These are phyloP conservation scores for Lutraria rhynchaena DNA, from an alignment of 1,140 invertebrate species.

Conservation along the genomic window DNA sequence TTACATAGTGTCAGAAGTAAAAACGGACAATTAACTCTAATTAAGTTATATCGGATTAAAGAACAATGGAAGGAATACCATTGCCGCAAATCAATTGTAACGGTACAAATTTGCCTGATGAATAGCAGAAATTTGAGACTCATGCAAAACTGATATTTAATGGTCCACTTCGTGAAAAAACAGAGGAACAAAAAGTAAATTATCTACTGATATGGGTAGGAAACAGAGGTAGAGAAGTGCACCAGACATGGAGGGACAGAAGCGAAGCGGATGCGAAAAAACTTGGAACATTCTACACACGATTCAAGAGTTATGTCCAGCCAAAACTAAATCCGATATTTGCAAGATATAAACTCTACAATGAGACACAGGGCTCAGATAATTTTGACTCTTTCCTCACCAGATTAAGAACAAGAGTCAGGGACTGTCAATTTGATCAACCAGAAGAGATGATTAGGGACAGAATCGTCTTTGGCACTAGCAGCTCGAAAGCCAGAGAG, in stretches of 20 bases:
- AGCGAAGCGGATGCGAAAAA: background rate
- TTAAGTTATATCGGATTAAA: background rate
- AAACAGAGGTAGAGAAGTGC: background rate
- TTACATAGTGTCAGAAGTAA: conserved; percentile 1
- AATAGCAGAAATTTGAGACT: background rate
- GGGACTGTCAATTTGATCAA: conserved; percentile 11
- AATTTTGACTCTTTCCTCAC: too few species aligned
- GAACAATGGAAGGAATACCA: conserved; percentile 1
- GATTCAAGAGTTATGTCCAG: too few species aligned
- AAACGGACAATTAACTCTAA: background rate
- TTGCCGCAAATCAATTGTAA: background rate
- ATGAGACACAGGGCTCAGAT: too few species aligned
- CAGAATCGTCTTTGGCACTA: conserved; percentile 5
- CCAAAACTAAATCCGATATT: background rate
- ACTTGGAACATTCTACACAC: conserved; percentile 2
- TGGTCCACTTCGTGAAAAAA: too few species aligned
- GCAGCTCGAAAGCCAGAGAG: background rate
- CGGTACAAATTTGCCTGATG: background rate
- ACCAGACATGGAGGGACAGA: background rate
- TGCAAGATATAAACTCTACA: too few species aligned
- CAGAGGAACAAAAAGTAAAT: too few species aligned
- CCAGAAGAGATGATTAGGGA: conserved; percentile 3
- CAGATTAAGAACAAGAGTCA: too few species aligned
- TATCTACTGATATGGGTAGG: too few species aligned
- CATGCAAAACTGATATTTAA: conserved; percentile 4